A percentile compares a stretch with the other conserved stretches of the same genome.
These are phyloP conservation scores for Spinus pinus DNA, from an alignment of 2,797 vertebrate species.

Conservation along the genomic window DNA sequence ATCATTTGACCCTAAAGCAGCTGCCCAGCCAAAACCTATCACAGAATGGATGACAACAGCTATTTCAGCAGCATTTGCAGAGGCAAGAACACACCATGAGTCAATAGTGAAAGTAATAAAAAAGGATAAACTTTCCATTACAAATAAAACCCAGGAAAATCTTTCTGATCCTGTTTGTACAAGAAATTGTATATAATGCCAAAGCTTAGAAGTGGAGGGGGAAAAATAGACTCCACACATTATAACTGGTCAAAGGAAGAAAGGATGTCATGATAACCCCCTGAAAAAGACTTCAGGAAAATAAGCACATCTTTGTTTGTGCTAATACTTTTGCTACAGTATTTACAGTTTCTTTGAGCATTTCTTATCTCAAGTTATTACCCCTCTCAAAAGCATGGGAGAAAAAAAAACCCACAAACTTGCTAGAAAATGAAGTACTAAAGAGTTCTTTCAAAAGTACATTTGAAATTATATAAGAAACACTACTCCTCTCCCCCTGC, in stretches of 20 bases:
- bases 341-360: background rate
- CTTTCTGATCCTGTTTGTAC: slow-evolving; percentile 27
- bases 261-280: background rate
- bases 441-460: background rate
- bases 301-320: background rate
- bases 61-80: slow-evolving; percentile 55
- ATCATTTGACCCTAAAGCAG: slow-evolving; percentile 56
- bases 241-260: background rate
- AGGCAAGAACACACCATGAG: slow-evolving; percentile 17
- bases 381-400: background rate
- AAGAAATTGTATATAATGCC: background rate
- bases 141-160: slow-evolving; percentile 31
- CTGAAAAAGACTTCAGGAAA: background rate
- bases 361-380: background rate
- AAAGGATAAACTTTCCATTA: slow-evolving; percentile 45
- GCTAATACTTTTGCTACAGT: background rate
- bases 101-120: slow-evolving; percentile 40
- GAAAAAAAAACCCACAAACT: too few relatives aligned
- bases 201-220: background rate
- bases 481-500: background rate
- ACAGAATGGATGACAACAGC: slow-evolving; percentile 42
- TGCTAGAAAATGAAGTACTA: background rate
- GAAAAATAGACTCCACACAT: background rate
- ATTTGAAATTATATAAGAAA: background rate
- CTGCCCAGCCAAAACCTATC: slow-evolving; percentile 32